A percentile compares a stretch with the other conserved stretches of the same genome.
These are phyloP conservation scores for Pangasius djambal DNA, from an alignment of 2,797 vertebrate genomes.

Conservation along the genomic window DNA sequence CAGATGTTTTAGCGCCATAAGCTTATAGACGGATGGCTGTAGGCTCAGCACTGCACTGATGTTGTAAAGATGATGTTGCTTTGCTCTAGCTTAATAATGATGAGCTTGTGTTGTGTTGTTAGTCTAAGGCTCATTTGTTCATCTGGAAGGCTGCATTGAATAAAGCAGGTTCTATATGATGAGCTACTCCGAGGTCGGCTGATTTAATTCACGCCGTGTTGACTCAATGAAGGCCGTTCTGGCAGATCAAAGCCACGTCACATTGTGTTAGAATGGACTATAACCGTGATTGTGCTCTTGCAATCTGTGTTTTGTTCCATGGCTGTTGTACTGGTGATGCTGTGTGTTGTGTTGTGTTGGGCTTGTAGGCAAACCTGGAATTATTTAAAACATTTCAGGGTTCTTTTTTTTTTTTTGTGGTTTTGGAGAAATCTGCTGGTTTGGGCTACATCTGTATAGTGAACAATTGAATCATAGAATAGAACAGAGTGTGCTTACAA, in stretches of 20 bases:
- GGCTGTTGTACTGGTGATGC: neutral
- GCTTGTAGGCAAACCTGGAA: constrained; percentile 12
- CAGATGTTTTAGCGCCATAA: constrained; percentile 7
- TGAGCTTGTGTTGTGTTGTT: neutral
- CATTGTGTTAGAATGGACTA: constrained; percentile 12
- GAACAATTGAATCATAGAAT: neutral
- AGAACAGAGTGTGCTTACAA: constrained; percentile 27
- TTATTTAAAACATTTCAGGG: neutral
- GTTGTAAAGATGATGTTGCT: constrained; percentile 47
- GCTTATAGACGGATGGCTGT: neutral
- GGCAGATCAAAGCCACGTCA: constrained; percentile 25
- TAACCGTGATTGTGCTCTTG: neutral
- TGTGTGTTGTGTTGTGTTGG: constrained; percentile 1
- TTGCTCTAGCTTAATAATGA: neutral
- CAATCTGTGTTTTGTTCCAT: neutral
- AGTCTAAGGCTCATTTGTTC: neutral
- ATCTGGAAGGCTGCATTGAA: neutral
- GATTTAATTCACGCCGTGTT: constrained; percentile 14
- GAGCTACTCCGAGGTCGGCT: neutral
- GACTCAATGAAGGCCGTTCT: constrained; percentile 33
- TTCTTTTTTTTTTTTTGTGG: neutral
- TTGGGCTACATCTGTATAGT: neutral
- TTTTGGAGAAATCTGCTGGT: constrained; percentile 1
- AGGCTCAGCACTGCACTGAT: constrained; percentile 5
- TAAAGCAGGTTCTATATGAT: neutral